These are phyloP conservation scores for Chalcosyrphus nemorum DNA, from an alignment of 2,888 invertebrate species.

Conservation along the genomic window DNA sequence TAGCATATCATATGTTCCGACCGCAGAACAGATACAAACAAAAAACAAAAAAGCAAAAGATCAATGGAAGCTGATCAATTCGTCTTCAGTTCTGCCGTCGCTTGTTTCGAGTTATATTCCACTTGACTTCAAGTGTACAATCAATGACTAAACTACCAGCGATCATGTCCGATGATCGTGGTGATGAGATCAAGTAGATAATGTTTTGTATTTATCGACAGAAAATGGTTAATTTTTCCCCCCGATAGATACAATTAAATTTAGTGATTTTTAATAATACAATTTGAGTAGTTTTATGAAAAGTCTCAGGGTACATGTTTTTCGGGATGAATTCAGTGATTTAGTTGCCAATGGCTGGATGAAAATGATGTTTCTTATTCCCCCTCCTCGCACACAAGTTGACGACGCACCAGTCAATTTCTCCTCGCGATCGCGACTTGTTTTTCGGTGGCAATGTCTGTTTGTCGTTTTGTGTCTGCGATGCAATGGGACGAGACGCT, in stretches of 20 bases:
- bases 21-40: background rate
- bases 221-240: slow-evolving; percentile 38
- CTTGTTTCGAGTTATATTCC: slow-evolving; percentile 25
- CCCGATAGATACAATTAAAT: slow-evolving; percentile 13
- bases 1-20: slow-evolving; percentile 54
- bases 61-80: slow-evolving; percentile 58
- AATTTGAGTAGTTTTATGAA: slow-evolving; percentile 21
- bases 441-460: slow-evolving; percentile 37
- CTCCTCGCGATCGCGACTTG: slow-evolving; percentile 31
- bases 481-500: slow-evolving; percentile 80
- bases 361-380: slow-evolving; percentile 18
- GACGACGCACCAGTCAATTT: slow-evolving; percentile 67
- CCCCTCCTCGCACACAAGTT: slow-evolving; percentile 28
- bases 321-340: slow-evolving; percentile 11
- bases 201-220: slow-evolving; percentile 39
- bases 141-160: slow-evolving; percentile 24
- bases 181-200: slow-evolving; percentile 26
- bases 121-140: slow-evolving; percentile 69
- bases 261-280: too few relatives aligned
- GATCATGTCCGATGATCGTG: slow-evolving; percentile 53
- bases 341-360: slow-evolving; percentile 34
- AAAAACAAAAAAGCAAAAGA: too few relatives aligned
- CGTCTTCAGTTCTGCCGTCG: background rate
- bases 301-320: background rate
- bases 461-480: slow-evolving; percentile 75